Conservation (phyloP, 2,113 vertebrate species). For the Podocnemis expansa region DNA sequence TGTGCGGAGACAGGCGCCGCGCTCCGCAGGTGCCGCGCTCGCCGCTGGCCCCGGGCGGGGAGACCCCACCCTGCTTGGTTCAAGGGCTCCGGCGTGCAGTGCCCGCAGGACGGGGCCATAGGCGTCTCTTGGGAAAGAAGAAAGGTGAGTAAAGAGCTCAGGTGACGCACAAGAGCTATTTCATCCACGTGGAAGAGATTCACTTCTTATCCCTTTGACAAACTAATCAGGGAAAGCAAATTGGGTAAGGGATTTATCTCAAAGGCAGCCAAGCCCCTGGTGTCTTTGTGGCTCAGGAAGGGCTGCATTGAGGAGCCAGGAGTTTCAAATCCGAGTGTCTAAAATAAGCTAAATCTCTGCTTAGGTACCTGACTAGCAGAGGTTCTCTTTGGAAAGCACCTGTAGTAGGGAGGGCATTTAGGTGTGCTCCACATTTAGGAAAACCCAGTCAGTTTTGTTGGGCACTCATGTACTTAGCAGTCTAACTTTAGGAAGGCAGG, state of each 20-base stretch:
- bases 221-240: neutral
- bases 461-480: neutral
- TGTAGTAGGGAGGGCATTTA: neutral
- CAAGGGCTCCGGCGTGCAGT: neutral
- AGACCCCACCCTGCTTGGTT: neutral
- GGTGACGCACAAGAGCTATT: neutral
- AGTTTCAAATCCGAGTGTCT: neutral
- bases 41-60: too few relatives aligned
- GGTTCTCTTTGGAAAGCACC: neutral
- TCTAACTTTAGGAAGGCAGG: neutral
- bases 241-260: neutral
- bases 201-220: neutral
- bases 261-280: neutral
- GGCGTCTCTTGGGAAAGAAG: neutral
- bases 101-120: neutral
- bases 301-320: neutral
- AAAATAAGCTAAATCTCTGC: neutral
- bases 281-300: neutral
- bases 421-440: neutral
- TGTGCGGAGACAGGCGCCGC: constrained; percentile 16
- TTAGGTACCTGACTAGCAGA: neutral
- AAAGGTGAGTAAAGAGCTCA: neutral
- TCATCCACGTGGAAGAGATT: neutral
- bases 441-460: neutral
- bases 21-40: constrained; percentile 73